Evolutionary conservation across 2,113 vertebrate species (phyloP), one percentile per base, ranked within the genome.

Genomic region (Cygnus buccinator): DNA sequence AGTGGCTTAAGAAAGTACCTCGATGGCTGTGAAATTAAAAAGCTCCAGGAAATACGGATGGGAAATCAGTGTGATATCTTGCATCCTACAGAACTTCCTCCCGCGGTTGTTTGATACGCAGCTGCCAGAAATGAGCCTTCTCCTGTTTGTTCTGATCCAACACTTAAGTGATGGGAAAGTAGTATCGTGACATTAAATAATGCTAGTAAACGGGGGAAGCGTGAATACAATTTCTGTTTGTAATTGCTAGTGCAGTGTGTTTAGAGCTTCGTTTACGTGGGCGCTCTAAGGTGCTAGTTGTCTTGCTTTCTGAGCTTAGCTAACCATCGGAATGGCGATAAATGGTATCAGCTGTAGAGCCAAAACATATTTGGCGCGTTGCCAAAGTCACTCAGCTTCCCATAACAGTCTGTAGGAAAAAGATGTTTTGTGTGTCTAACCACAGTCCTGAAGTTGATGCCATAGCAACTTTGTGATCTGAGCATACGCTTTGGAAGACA

Each of bases 241-340:
- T 83, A 70, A 3, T 68, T 93, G 65, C 88, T 95, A 1, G 61
- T 39, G 57, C 19, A 23, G 4, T 39, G 44, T 73, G 16, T 76
- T 67, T 85, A 62, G 79, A 62, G 39, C 70, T 95, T 84, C 25
- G 1, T 93, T 96, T 91, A 82, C 55, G 35, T 71, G 82, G 74
- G 78, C 94, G 43, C 71, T 96, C 72, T 84, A 8, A 93, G 97
- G 65, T 91, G 76, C 35, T 91, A 67, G 62, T 95, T 97, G 97
- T 97, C 90, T 81, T 93, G 97, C 94, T 95, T 96, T 95, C 88
- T 97, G 93, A 52, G 89, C 96, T 97, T 90, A 90, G 73, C 90
- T 96, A 97, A 96, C 97, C 97, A 94, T 96, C 83, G 97, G 96
- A 98, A 96, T 95, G 90, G 96, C 94, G 71, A 92, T 97, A 95